phyloP scores from a whole-genome alignment of 2,888 invertebrate species.

The Alviniconcha strummeri region DNA sequence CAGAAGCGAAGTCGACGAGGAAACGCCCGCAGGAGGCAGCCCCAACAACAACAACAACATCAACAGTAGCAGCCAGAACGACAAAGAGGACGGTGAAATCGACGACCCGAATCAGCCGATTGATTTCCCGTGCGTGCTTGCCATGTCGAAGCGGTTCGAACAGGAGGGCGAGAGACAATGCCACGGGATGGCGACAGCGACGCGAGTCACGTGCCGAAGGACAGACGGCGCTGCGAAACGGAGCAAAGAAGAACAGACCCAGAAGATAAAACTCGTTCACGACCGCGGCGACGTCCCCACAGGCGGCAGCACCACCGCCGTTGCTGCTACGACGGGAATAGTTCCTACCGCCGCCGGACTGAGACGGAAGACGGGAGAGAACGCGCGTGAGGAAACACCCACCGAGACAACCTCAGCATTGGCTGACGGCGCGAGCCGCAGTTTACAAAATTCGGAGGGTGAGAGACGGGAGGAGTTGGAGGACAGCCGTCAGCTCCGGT shows the following conservation, averaged over 20 bases:
- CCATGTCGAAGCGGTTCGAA: conserved; percentile 30
- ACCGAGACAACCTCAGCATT: no score
- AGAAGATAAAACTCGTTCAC: no score
- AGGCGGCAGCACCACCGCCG: not conserved
- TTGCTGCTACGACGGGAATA: no score
- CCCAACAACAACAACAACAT: not conserved
- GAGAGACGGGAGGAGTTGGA: no score
- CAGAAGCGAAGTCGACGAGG: not conserved
- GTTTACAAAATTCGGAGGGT: no score
- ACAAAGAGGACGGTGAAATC: not conserved
- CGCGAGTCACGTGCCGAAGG: not conserved
- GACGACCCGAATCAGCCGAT: conserved; percentile 4
- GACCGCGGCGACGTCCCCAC: not conserved
- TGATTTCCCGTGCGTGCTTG: conserved; percentile 28
- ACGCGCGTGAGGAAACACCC: no score
- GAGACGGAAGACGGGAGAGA: no score
- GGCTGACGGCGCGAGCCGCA: no score
- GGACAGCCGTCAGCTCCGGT: no score
- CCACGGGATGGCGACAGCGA: not conserved
- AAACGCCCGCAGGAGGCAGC: not conserved
- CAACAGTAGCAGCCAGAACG: not conserved
- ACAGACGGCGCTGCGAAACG: not conserved
- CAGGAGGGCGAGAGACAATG: conserved; percentile 15
- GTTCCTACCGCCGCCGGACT: no score
- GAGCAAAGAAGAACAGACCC: no score